Base-by-base conservation (phyloP, 2,797 vertebrate genomes). In the Distichodus sexfasciatus region DNA sequence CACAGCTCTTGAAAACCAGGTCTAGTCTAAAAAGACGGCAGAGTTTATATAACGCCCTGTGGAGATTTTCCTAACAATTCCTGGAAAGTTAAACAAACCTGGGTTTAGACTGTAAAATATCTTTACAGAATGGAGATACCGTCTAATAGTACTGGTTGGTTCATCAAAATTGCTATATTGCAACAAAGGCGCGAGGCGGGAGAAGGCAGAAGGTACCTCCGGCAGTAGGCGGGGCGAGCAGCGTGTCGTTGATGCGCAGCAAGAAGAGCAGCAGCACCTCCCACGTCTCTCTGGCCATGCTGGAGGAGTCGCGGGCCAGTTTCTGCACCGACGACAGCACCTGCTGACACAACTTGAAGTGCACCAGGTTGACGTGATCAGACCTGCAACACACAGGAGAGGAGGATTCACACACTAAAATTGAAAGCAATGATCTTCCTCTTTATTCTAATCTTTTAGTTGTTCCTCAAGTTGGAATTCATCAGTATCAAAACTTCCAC, bases 271-370 rank as follows among this genome's bases (percentile, higher is more conserved):
- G 85, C 78, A 98, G 90, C 66, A 92, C 92, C 79, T 97, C 95
- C 95, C 95, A 97, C 35, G 95, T 98, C 85, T 98, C 94, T 85
- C 92, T 90, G 70, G 88, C 93, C 93, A 98, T 96, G 17, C 47
- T 38, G 19, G 75, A 31, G 2, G 82, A 82, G 40, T 95, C 94
- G 1, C 88, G 91, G n/a, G 95, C 93, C 84, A 98, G 78, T 76
- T 91, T 93, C 86, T 94, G 93, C 73, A 94, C 93, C 43, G 95
- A 89, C 84, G 85, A 90, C 81, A 98, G 82, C 80, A 98, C 95
- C 84, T 95, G 94, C 87, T 94, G 89, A 84, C 94, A 96, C 40
- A 96, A 77, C 63, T 91, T 89, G 79, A 93, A 92, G 87, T 97
- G 93, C 84, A 85, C 91, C 68, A 87, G 90, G 73, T 76, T 85